These are phyloP conservation scores for Leptinotarsa undecemlineata DNA, from an alignment of 1,140 invertebrate species.

Conservation along the genomic window DNA sequence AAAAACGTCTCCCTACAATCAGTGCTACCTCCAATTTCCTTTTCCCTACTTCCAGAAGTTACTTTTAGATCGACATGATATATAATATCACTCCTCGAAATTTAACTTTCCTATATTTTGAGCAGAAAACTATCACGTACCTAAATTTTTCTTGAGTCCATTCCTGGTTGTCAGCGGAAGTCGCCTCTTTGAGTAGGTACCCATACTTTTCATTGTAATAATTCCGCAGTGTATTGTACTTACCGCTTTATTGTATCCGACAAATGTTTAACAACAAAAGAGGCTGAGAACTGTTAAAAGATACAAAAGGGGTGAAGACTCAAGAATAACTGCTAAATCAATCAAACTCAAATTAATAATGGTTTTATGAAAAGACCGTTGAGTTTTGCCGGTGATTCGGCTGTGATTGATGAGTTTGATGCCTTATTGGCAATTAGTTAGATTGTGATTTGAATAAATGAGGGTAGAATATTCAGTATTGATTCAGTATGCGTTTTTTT, in stretches of 20 bases:
- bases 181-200: not conserved
- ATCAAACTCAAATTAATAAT: constrained; percentile 23
- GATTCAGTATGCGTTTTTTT: too few relatives aligned
- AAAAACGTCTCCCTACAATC: too few relatives aligned
- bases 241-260: not conserved
- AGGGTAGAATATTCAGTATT: not conserved
- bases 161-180: not conserved
- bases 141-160: not conserved
- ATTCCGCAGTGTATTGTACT: constrained; percentile 6
- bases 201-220: constrained; percentile 2
- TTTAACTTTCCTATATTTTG: too few relatives aligned
- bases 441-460: not conserved
- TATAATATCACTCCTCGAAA: too few relatives aligned
- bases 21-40: too few relatives aligned
- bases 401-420: constrained; percentile 10
- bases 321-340: not conserved
- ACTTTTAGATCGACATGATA: too few relatives aligned
- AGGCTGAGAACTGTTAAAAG: constrained; percentile 17
- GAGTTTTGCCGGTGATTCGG: not conserved
- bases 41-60: too few relatives aligned
- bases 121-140: too few relatives aligned
- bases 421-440: not conserved
- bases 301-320: constrained; percentile 14
- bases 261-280: constrained; percentile 13
- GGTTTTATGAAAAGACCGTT: constrained; percentile 14